These are phyloP conservation scores for Pseudomyrmex cubaensis DNA, from an alignment of 1,140 invertebrate species.

Conservation along the genomic window DNA sequence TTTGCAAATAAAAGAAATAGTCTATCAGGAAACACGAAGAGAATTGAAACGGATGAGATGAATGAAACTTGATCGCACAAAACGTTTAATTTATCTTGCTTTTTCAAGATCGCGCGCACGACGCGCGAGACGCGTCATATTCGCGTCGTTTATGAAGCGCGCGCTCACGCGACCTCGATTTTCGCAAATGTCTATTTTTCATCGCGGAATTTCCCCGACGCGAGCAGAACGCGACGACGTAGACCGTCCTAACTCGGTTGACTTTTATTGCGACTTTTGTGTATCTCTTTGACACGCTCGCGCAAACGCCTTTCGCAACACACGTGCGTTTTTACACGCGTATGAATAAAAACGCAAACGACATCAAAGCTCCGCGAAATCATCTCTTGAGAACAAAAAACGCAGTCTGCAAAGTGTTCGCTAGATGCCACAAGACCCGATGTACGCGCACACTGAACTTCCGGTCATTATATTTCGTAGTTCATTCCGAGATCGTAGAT, in stretches of 20 bases:
- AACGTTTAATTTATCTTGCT: background rate
- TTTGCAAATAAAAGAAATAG: background rate
- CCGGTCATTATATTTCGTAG: background rate
- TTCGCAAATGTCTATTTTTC: slow-evolving; percentile 59
- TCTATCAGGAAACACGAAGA: too few species aligned
- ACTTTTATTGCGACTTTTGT: slow-evolving; percentile 54
- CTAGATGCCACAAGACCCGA: background rate
- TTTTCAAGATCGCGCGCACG: background rate
- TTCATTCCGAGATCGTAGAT: background rate
- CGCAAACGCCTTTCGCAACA: background rate
- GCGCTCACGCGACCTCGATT: slow-evolving; percentile 47
- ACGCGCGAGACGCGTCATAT: slow-evolving; percentile 34
- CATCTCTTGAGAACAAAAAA: background rate
- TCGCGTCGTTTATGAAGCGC: slow-evolving; percentile 12
- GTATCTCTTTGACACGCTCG: background rate
- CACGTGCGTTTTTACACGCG: slow-evolving; percentile 6
- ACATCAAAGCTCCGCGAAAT: background rate
- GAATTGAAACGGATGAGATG: background rate
- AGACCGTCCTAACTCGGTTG: background rate
- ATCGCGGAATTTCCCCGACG: slow-evolving; percentile 41
- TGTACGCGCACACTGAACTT: background rate
- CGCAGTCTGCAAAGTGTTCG: background rate
- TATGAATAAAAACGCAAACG: slow-evolving; percentile 16
- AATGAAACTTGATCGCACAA: background rate
- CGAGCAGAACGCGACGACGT: slow-evolving; percentile 36